These are phyloP conservation scores for Urocolius indicus DNA, from an alignment of 2,113 vertebrate species.

Conservation along the genomic window DNA sequence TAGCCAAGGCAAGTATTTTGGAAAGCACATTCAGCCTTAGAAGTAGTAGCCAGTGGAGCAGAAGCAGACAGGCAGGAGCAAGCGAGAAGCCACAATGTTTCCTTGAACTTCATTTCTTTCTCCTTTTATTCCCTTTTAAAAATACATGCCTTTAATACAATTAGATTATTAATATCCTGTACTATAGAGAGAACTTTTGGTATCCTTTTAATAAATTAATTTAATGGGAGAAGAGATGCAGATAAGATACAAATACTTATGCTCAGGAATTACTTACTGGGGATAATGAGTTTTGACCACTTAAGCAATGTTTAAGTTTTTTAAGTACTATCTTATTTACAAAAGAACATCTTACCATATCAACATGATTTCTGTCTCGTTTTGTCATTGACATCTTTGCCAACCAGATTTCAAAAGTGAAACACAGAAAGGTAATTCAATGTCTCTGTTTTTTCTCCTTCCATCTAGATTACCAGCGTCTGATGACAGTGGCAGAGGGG, in stretches of 20 bases:
- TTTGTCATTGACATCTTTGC: background rate
- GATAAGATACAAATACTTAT: background rate
- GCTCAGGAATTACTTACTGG: background rate
- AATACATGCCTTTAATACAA: background rate
- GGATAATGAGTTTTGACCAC: background rate
- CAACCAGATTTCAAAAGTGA: background rate
- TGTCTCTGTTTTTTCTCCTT: background rate
- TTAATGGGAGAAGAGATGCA: background rate
- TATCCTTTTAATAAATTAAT: constrained; percentile 3
- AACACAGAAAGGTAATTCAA: background rate
- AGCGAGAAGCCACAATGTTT: background rate
- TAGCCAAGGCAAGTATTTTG: background rate
- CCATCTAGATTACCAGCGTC: constrained; percentile 89
- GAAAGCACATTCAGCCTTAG: background rate
- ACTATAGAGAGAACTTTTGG: background rate
- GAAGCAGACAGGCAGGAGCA: background rate
- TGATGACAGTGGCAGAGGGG: constrained; percentile 95
- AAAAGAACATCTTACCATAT: background rate
- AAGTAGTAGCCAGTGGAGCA: background rate
- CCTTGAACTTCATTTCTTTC: background rate
- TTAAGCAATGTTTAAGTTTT: background rate
- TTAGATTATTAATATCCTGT: background rate
- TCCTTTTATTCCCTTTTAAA: background rate
- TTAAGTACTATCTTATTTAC: background rate
- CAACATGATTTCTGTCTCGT: background rate